Evolutionary conservation across 2,888 invertebrate species (phyloP), one percentile per base, ranked within the genome.

Genomic region (Petrophora chlorosata): DNA sequence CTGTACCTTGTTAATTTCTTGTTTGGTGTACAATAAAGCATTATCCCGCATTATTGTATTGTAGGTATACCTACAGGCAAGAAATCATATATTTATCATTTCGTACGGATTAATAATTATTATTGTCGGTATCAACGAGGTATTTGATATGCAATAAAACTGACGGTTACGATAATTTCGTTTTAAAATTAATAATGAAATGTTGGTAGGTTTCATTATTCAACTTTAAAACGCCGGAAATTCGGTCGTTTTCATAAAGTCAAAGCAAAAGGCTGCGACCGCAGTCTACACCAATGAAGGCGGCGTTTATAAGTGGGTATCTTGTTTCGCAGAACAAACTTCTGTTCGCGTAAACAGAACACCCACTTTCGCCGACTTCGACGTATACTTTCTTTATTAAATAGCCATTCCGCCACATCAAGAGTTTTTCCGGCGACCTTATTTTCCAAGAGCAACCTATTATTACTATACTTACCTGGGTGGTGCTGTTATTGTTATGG

Each of bases 311-410:
- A 49, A 57, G 1, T 57, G 53, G n/a, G 8, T 58, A 52, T 60
- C 58, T 55, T 46, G 59, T 61, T 60, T 50, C 44, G 15, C 23
- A 33, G 53, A 59, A 60, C 55, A 46, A 61, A 66, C 60, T 68
- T 70, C 50, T 61, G 56, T 56, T 41, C 55, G 50, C 53, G 59
- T 61, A 63, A 71, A 71, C 65, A 65, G 63, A 55, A 59, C 67
- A 62, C 66, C 67, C 61, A 70, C 64, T 75, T 67, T 64, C 53
- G 53, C 62, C 36, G 51, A 59, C 57, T 61, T 59, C 30, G 64
- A 61, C 63, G 63, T 63, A 61, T 57, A 36, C 39, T 49, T 36
- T 66, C 67, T 75, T 73, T 74, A 78, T 79, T 75, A 76, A 76
- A 77, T 70, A 73, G 68, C 67, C 58, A 62, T 71, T 65, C 66